Evolutionary conservation across 2,888 invertebrate species (phyloP).

Genomic region (Drosophila algonquin): DNA sequence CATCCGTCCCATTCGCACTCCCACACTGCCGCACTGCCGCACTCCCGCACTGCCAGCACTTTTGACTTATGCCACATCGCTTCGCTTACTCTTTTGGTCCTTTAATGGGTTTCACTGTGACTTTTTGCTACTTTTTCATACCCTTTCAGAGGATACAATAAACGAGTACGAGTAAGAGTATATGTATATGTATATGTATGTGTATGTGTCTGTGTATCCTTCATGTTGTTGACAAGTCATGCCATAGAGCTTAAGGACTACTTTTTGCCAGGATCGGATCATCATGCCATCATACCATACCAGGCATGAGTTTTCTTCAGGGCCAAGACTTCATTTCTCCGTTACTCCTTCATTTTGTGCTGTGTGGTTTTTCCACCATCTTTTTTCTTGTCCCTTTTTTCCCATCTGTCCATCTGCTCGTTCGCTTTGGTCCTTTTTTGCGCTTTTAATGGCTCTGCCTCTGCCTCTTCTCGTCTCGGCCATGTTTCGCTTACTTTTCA

Average conservation of each 20-base stretch:
- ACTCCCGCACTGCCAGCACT: neutral
- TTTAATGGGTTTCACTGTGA: slow-evolving; percentile 42
- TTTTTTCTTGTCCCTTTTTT: neutral
- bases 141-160: no score
- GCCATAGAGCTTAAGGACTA: no score
- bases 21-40: no score
- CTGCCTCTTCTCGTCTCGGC: slow-evolving; percentile 22
- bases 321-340: no score
- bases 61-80: neutral
- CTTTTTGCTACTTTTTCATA: slow-evolving; percentile 26
- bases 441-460: neutral
- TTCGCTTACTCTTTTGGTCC: neutral
- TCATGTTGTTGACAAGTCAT: no score
- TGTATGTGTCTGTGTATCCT: no score
- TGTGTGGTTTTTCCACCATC: slow-evolving; percentile 36
- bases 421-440: slow-evolving; percentile 1
- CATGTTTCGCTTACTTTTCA: slow-evolving; percentile 45
- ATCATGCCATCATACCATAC: no score
- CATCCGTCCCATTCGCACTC: no score
- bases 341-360: slow-evolving; percentile 6
- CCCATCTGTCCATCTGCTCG: slow-evolving; percentile 29
- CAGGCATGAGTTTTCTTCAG: no score
- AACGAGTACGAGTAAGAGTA: no score
- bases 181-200: no score
- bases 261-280: no score